Evolutionary conservation across 2,888 invertebrate genomes (phyloP).

Genomic region (Caenorhabditis sp.): DNA sequence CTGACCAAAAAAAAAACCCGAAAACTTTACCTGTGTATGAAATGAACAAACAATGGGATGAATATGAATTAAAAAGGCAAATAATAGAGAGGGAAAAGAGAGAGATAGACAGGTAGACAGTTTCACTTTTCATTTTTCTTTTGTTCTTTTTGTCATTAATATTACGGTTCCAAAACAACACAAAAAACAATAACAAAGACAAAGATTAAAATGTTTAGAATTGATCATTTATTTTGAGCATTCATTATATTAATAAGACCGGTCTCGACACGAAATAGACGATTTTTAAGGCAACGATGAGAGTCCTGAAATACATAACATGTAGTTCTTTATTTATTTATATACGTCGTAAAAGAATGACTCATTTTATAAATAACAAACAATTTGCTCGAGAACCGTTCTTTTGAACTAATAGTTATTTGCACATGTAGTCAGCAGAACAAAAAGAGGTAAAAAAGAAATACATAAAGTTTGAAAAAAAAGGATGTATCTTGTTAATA

Average conservation of each 20-base stretch:
- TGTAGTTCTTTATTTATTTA: too few species aligned
- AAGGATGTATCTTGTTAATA: too few species aligned
- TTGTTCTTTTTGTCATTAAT: not conserved
- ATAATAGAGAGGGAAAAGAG: slow-evolving; percentile 5
- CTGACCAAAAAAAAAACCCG: not conserved
- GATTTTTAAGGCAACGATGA: slow-evolving; percentile 14
- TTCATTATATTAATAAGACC: not conserved
- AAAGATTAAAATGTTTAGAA: too few species aligned
- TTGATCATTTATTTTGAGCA: too few species aligned
- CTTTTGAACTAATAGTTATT: too few species aligned
- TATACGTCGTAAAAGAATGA: not conserved
- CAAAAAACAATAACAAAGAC: not conserved
- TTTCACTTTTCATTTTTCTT: not conserved
- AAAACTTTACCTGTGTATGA: not conserved
- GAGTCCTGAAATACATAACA: slow-evolving; percentile 13
- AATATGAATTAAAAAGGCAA: not conserved
- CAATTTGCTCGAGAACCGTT: too few species aligned
- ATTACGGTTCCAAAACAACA: too few species aligned
- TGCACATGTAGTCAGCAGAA: too few species aligned
- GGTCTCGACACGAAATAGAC: slow-evolving; percentile 28
- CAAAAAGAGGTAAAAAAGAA: too few species aligned
- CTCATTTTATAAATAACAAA: not conserved
- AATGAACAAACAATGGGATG: not conserved
- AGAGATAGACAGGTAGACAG: not conserved
- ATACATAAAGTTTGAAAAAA: too few species aligned